A percentile compares a stretch with the other conserved stretches of the same genome.
Evolutionary conservation across 2,797 vertebrate genomes (phyloP).

Genomic region (Rhinogobio ventralis): DNA sequence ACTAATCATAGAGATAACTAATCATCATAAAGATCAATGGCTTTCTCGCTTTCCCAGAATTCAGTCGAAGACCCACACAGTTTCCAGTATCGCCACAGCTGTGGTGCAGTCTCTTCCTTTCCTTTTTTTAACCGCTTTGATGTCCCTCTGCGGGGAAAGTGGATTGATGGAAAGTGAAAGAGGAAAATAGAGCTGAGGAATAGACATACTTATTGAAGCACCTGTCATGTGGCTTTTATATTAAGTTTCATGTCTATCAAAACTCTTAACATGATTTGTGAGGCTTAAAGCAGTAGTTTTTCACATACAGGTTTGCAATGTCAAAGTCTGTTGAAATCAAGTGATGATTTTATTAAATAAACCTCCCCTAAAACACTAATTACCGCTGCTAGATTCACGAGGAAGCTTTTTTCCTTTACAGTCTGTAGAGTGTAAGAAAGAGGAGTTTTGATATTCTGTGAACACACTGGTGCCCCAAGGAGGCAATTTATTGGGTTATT

Average conservation of each 20-base stretch:
- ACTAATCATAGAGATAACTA: too few relatives aligned
- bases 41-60: constrained; percentile 33
- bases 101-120: neutral
- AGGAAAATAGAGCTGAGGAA: constrained; percentile 6
- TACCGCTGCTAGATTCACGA: constrained; percentile 34
- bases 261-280: constrained; percentile 38
- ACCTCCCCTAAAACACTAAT: constrained; percentile 36
- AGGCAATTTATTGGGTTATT: constrained; percentile 53
- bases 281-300: neutral
- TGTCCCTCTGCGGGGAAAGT: constrained; percentile 19
- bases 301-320: neutral
- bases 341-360: constrained; percentile 54
- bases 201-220: constrained; percentile 28
- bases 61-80: neutral
- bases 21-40: constrained; percentile 15
- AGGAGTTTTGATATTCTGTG: constrained; percentile 50
- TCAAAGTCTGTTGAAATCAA: constrained; percentile 30
- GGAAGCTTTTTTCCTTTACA: neutral
- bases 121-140: constrained; percentile 27
- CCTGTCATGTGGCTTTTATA: constrained; percentile 34
- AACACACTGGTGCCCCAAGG: constrained; percentile 43
- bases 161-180: constrained; percentile 20
- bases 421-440: constrained; percentile 5
- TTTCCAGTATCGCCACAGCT: constrained; percentile 31
- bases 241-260: constrained; percentile 39